Evolutionary conservation across 1,140 invertebrate species (phyloP), one percentile per base, ranked within the genome.

Genomic region (Drosophila equinoxialis): DNA sequence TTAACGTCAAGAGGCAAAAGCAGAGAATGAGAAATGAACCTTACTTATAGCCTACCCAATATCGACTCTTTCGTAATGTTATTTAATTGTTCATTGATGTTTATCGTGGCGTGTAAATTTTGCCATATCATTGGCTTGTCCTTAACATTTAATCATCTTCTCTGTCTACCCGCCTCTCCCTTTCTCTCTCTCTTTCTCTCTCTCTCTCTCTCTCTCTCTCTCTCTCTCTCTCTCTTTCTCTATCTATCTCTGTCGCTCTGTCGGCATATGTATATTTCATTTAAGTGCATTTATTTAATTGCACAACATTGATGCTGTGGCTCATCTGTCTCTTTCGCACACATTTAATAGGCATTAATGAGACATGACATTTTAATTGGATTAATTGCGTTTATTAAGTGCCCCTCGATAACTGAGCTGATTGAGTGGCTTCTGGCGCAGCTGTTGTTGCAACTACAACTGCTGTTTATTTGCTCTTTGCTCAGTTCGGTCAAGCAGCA

Each of bases 261-360:
- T 30, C 33, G 65, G 35, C 68, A 61, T 54, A 58, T 68, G 65
- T 54, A 58, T 76, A 58, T 76, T 81, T 70, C 79, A 82, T 74
- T 87, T 74, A 89, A 87, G 84, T 80, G 84, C 77, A 87, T 84
- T 87, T 89, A 87, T 87, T 87, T 87, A 89, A 87, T 87, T 87
- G 83, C 74, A 78, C 68, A 80, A 68, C 80, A 89, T 89, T 89
- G 79, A 64, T 74, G 74, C 68, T 59, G 45, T 51, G 17, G 30
- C 6, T 30, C 7, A 0, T 8, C 45, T 10, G 1, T 51, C 17
- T 51, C 45, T 48, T 17, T 51, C 3, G 17, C 17, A 11, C 45
- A 51, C 17, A 59, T 77, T 83, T 87, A 86, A 86, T 83, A 74
- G 72, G 84, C 76, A 80, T 87, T 89, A 87, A 87, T 89, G 83